phyloP scores from a whole-genome alignment of 1,140 invertebrate genomes.

The Apis dorsata region DNA sequence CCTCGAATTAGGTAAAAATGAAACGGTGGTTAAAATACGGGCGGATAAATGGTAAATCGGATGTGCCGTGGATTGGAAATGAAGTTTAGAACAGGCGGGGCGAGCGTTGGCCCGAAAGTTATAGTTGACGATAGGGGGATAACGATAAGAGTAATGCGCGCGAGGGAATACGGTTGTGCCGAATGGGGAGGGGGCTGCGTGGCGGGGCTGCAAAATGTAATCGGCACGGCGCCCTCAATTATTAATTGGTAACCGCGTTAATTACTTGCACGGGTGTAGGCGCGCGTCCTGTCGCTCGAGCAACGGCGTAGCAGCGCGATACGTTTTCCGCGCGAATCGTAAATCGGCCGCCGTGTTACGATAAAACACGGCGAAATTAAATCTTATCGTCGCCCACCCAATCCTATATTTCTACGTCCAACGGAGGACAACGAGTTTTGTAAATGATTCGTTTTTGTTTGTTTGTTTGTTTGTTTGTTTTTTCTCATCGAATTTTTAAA shows the following conservation, averaged over 20 bases:
- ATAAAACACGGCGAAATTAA: no score
- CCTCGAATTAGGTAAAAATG: no score
- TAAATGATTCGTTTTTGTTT: no score
- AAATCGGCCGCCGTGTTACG: slow-evolving; percentile 1
- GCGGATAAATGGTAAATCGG: neutral
- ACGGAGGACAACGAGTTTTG: no score
- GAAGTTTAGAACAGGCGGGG: neutral
- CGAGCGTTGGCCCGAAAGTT: slow-evolving; percentile 25
- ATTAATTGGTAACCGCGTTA: slow-evolving; percentile 78
- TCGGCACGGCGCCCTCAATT: slow-evolving; percentile 77
- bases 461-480: no score
- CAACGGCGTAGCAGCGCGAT: slow-evolving; percentile 67
- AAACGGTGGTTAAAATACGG: no score
- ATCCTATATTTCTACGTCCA: no score
- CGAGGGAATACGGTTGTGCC: slow-evolving; percentile 62
- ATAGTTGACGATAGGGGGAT: slow-evolving; percentile 41
- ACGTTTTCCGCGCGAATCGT: slow-evolving; percentile 46
- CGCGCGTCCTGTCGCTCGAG: slow-evolving; percentile 70
- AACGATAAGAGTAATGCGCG: slow-evolving; percentile 69
- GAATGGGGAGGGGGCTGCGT: slow-evolving; percentile 66
- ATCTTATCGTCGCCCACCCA: no score
- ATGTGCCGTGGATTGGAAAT: neutral
- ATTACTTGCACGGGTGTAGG: slow-evolving; percentile 74
- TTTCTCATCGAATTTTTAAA: no score
- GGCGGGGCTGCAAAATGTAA: slow-evolving; percentile 76